A percentile compares a stretch with the other conserved stretches of the same genome.
These are phyloP conservation scores for Ctenochaetus hawaiiensis DNA, from an alignment of 2,797 vertebrate species.

Conservation along the genomic window DNA sequence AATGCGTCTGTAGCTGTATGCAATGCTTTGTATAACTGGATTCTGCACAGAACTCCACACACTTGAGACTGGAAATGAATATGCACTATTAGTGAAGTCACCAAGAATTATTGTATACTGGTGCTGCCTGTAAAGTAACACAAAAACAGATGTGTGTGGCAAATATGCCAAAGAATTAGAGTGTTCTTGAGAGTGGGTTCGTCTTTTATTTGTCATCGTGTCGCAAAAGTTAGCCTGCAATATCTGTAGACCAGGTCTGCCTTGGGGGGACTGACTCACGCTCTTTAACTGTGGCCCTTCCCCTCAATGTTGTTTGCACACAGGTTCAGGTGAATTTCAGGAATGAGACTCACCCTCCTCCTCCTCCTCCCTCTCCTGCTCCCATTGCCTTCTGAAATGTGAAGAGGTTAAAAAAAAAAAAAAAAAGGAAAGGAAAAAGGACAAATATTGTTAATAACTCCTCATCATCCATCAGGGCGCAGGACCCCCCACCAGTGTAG, in stretches of 20 bases:
- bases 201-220: conserved; percentile 27
- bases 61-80: conserved; percentile 62
- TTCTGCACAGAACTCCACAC: conserved; percentile 69
- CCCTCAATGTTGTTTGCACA: conserved; percentile 76
- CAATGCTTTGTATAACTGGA: conserved; percentile 67
- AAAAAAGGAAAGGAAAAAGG: conserved; percentile 26
- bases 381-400: conserved; percentile 50
- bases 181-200: conserved; percentile 12
- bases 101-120: conserved; percentile 32
- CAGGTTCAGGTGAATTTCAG: conserved; percentile 81
- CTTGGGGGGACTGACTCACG: conserved; percentile 57
- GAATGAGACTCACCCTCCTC: conserved; percentile 74
- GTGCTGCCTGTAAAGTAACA: conserved; percentile 62
- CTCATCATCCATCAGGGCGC: conserved; percentile 50
- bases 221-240: conserved; percentile 39
- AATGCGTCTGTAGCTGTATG: conserved; percentile 66
- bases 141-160: conserved; percentile 45
- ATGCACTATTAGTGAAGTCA: conserved; percentile 66
- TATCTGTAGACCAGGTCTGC: conserved; percentile 49
- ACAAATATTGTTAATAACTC: conserved; percentile 77
- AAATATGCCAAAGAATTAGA: conserved; percentile 46
- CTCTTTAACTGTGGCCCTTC: conserved; percentile 55
- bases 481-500: neutral
- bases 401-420: conserved; percentile 33
- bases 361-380: conserved; percentile 38